A percentile compares a stretch with the other conserved stretches of the same genome.
These are phyloP conservation scores for Tapera naevia DNA, from an alignment of 2,797 vertebrate species.

Conservation along the genomic window DNA sequence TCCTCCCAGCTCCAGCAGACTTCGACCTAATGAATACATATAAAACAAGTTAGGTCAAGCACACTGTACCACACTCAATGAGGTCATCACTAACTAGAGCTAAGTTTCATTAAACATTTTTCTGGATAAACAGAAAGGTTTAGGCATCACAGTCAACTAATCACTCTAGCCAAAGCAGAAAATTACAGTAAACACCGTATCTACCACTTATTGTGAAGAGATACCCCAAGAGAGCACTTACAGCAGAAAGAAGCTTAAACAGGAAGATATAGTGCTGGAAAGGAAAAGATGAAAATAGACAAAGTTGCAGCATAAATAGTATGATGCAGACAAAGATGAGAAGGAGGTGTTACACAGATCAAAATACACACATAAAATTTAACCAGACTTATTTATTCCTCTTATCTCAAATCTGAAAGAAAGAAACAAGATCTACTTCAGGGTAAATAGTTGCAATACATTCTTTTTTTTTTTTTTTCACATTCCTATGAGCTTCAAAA, in stretches of 20 bases:
- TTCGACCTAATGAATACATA: constrained; percentile 81
- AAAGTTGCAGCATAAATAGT: background rate
- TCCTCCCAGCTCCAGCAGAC: constrained; percentile 93
- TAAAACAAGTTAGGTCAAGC: background rate
- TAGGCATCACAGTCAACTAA: background rate
- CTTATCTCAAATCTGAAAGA: background rate
- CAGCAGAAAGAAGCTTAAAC: background rate
- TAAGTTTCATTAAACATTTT: background rate
- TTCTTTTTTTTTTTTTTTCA: background rate
- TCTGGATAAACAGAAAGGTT: background rate
- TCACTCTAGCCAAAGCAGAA: background rate
- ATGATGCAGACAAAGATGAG: background rate
- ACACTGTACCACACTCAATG: background rate
- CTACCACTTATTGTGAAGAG: background rate
- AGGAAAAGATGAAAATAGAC: background rate
- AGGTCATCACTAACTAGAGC: background rate
- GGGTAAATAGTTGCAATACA: background rate
- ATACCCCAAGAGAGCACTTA: background rate
- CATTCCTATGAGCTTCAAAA: background rate
- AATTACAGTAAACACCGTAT: background rate
- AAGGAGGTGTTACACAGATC: background rate
- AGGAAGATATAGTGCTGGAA: background rate
- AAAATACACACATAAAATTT: background rate
- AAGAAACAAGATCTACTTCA: background rate
- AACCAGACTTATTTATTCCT: background rate